Evolutionary conservation across 2,797 vertebrate species (phyloP), one percentile per base, ranked within the genome.

Genomic region (Dicrostonyx torquatus): DNA sequence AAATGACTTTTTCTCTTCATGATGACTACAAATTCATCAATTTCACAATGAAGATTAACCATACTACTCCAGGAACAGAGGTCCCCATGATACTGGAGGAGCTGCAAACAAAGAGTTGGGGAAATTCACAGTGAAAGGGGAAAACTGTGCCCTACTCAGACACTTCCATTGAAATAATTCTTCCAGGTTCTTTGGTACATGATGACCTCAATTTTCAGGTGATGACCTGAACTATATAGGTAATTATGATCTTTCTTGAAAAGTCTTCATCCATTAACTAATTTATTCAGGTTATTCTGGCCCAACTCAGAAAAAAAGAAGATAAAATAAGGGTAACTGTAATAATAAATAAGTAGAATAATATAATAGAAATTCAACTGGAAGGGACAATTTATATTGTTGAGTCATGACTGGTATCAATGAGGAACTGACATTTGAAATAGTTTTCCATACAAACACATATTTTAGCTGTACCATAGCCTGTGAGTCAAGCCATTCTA

Each of bases 271-370:
- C 10, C 22, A 91, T 3, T 87, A 12, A 76, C 37, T 76, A 24
- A 93, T 18, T 87, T 60, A 45, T 68, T 20, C 82, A 45, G 7
- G 11, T 1, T 34, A 91, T 72, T 73, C 22, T 70, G 34, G 37
- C 13, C 6, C 58, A 91, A 89, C 17, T 85, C 24, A 66, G 45
- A 66, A 92, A 76, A 82, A 84, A 77, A 83, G 1, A 89, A 29
- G 24, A 84, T 84, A 34, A 87, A 93, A 91, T 68, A 89, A 31
- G 37, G 31, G 83, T 75, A 55, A 68, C 73, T 78, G 66, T 58
- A 68, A 86, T 76, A 43, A 92, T 26, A 89, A 89, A 87, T 77
- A 83, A 18, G 8, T 79, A 66, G 14, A n/a, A 45, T 45, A 20
- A 43, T 64, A 37, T 20, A 55, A 43, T 20, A 77, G n/a, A 64